phyloP scores from a whole-genome alignment of 2,888 invertebrate species.

The Malthinus seriepunctatus region DNA sequence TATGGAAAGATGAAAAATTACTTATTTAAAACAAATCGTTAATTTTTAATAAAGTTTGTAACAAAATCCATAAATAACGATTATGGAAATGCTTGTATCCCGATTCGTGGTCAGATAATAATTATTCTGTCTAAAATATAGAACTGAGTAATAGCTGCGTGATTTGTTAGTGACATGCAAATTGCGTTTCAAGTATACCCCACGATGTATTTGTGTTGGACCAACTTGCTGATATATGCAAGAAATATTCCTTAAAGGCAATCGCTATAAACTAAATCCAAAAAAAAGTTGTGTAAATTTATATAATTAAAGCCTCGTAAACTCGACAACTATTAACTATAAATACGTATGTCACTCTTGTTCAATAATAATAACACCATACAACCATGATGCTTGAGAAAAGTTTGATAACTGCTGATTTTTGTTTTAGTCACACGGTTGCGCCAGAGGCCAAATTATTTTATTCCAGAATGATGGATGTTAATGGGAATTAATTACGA shows the following conservation, averaged over 20 bases:
- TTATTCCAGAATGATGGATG: no score
- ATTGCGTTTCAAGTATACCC: constrained; percentile 32
- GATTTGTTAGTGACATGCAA: constrained; percentile 39
- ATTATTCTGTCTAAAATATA: constrained; percentile 40
- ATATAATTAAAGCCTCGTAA: neutral
- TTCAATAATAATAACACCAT: no score
- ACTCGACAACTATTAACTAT: no score
- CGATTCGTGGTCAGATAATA: constrained; percentile 36
- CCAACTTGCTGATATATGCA: constrained; percentile 4
- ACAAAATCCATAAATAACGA: constrained; percentile 33
- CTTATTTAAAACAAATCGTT: neutral
- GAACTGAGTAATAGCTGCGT: constrained; percentile 39
- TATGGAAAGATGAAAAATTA: neutral
- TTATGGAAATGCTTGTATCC: constrained; percentile 33
- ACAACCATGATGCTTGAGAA: no score
- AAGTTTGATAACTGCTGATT: no score
- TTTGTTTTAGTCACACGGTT: no score
- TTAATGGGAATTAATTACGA: no score
- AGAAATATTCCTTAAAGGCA: constrained; percentile 4
- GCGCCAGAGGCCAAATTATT: no score
- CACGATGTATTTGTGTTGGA: constrained; percentile 4
- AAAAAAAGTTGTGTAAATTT: neutral
- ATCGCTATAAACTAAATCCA: constrained; percentile 5
- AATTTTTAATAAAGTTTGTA: constrained; percentile 16
- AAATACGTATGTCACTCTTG: no score